Base-by-base conservation (phyloP, 2,113 vertebrate species). In the Podarcis cretensis region DNA sequence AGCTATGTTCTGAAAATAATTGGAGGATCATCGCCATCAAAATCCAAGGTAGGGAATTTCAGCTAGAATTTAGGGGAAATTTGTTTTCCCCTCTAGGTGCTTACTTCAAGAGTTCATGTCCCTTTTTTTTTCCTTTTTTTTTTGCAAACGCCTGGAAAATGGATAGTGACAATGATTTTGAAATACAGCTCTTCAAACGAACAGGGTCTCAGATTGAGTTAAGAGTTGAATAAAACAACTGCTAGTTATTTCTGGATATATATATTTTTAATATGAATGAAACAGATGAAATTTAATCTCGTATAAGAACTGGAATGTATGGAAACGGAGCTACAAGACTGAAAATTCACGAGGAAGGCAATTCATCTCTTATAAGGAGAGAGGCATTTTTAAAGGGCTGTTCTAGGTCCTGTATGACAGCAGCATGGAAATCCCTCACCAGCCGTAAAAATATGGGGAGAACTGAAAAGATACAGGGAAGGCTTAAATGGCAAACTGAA, bases 371-470 rank as follows among this genome's bases (percentile, higher is more conserved):
- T 54, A 35, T 4, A 86, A 32, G 27, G n/a, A 54, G 16, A 87
- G 25, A 3, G 12, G 75, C 48, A 65, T 0, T 40, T 3, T 78
- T 6, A 12, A 91, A 27, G 16, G 54, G 9, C 1, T 68, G 1
- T 18, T 86, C 32, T 86, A 80, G 0, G 65, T 0, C 40, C 5
- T 89, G 4, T 3, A 14, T 87, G 85, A 74, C 65, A 89, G 86
- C 0, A 0, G 54, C 37, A 85, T 69, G 0, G 63, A 88, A 90
- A 57, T 81, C 27, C 5, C 84, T 84, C 23, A n/a, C 3, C 14
- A 66, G 65, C 40, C 25, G 86, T 91, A 85, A 84, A 84, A 57
- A 78, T 68, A n/a, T 65, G 21, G 54, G 84, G 32, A 87, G 79
- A 1, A 1, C 14, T 10, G 4, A 76, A 30, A 12, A 87, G 54